These are phyloP conservation scores for Lepisosteus oculatus DNA, from an alignment of 2,113 vertebrate genomes.

Conservation along the genomic window DNA sequence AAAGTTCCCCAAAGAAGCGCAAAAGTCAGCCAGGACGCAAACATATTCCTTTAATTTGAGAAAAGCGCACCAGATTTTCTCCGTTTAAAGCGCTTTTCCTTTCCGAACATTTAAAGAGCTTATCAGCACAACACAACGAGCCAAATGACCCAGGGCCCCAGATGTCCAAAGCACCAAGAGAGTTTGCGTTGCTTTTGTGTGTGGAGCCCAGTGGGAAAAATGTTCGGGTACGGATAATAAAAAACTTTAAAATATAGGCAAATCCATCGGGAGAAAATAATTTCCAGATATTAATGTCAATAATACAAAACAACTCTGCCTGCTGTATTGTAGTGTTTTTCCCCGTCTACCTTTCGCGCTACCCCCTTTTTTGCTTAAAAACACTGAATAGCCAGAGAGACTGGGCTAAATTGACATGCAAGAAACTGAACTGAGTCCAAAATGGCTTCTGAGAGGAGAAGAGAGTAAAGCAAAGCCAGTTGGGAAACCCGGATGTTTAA, in stretches of 20 bases:
- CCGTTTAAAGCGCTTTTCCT: constrained; percentile 37
- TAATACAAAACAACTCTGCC: background rate
- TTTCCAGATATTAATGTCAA: constrained; percentile 8
- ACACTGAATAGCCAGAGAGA: constrained; percentile 29
- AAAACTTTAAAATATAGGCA: constrained; percentile 25
- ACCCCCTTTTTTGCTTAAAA: constrained; percentile 48
- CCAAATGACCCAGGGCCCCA: constrained; percentile 51
- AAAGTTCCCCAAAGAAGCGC: constrained; percentile 77
- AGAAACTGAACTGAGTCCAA: constrained; percentile 57
- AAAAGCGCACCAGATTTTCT: constrained; percentile 38
- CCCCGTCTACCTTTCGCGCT: constrained; percentile 57
- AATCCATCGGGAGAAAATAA: constrained; percentile 20
- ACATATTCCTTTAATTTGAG: constrained; percentile 64
- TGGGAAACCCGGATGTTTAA: constrained; percentile 78
- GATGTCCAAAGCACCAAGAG: constrained; percentile 45
- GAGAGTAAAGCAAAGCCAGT: constrained; percentile 56
- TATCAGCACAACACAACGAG: constrained; percentile 6
- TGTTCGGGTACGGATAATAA: constrained; percentile 25
- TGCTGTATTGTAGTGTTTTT: constrained; percentile 37
- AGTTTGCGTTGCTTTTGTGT: constrained; percentile 51
- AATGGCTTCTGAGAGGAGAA: constrained; percentile 57
- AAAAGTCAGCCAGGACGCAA: constrained; percentile 65
- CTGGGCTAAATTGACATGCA: constrained; percentile 34
- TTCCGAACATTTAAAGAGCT: constrained; percentile 45
- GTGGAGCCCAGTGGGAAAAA: constrained; percentile 52